Evolutionary conservation across 2,797 vertebrate genomes (phyloP).

Genomic region (Microctenopoma steveboyesi): DNA sequence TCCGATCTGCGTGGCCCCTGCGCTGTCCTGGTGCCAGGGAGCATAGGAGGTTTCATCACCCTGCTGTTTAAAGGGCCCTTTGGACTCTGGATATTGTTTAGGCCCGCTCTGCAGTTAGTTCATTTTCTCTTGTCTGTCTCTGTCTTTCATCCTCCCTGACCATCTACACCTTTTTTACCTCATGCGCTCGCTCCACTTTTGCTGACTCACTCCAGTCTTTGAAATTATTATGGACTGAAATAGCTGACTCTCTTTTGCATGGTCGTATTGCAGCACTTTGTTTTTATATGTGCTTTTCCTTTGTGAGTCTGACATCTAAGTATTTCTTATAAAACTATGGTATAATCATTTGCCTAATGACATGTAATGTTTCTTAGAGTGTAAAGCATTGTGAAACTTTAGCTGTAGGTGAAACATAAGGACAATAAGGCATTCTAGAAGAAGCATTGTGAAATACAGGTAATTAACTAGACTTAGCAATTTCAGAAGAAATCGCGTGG

Average conservation of each 20-base stretch:
- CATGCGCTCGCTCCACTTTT: conserved; percentile 39
- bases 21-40: conserved; percentile 51
- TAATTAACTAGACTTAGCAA: too few species aligned
- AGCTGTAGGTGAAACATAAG: too few species aligned
- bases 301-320: conserved; percentile 9
- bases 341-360: too few species aligned
- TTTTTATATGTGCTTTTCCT: conserved; percentile 34
- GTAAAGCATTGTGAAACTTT: too few species aligned
- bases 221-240: conserved; percentile 64
- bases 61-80: conserved; percentile 55
- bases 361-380: too few species aligned
- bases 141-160: conserved; percentile 54
- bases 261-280: conserved; percentile 49
- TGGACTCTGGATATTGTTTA: conserved; percentile 60
- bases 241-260: conserved; percentile 25
- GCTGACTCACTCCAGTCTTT: conserved; percentile 62
- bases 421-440: too few species aligned
- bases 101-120: conserved; percentile 39
- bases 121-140: conserved; percentile 35
- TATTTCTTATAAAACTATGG: background rate
- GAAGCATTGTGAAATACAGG: too few species aligned
- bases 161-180: conserved; percentile 13
- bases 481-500: too few species aligned
- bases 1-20: conserved; percentile 50
- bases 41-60: conserved; percentile 64